Evolutionary conservation across 2,113 vertebrate genomes (phyloP), one percentile per base, ranked within the genome.

Genomic region (Balaeniceps rex): DNA sequence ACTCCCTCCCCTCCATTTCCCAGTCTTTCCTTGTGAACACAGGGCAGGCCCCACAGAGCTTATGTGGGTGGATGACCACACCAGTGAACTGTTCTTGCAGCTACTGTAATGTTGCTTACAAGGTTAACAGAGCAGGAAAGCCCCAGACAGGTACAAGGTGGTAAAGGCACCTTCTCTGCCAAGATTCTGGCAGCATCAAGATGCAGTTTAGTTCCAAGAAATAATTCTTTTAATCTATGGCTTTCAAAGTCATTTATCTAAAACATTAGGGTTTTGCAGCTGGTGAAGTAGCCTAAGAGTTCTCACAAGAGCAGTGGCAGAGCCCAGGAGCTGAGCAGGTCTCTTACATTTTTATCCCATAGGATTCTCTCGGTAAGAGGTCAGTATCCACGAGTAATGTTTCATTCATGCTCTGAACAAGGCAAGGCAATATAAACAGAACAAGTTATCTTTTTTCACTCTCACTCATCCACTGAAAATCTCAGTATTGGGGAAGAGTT

Each of bases 81-180:
- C 52, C 40, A 54, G 57, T 49, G 82, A 94, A 83, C 83, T 83
- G 82, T 47, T 92, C 60, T 64, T 55, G 47, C 80, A 77, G 94
- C 91, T 95, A 95, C 87, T 64, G 87, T 87, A 90, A 87, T 18
- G 23, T 33, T 22, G 23, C 60, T 88, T 78, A 44, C 14, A 72
- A 94, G 76, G 70, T 81, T 95, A 88, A 81, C 76, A 71, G 79
- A 89, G 40, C 79, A 91, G 79, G 63, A 95, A 92, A 75, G 63
- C 21, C 33, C 55, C 47, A 92, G 72, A 94, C 64, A 90, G 86
- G 82, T 93, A 86, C 82, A 84, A 88, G 70, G 69, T 36, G 57
- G 83, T 26, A 83, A 91, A 89, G 68, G 42, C 10, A 11, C 55
- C 51, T 86, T 52, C 78, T 86, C 60, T 87, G 66, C 91, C 81